phyloP scores from a whole-genome alignment of 2,113 vertebrate species.

The Clarias batrachus region DNA sequence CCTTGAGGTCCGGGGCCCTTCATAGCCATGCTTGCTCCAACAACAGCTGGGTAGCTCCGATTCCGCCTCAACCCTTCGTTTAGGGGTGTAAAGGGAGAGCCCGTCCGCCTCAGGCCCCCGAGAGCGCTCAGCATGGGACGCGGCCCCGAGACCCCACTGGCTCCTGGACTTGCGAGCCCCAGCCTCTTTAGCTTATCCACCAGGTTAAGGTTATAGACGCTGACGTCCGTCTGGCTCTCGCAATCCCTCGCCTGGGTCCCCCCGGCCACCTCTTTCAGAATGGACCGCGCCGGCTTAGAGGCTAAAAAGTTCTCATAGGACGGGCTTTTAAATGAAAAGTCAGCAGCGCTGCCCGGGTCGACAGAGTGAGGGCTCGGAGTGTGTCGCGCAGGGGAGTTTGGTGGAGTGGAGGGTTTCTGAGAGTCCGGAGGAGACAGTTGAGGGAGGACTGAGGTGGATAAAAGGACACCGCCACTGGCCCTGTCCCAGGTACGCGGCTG shows the following conservation, averaged over 20 bases:
- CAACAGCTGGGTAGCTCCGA: conserved; percentile 91
- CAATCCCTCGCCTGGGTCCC: conserved; percentile 77
- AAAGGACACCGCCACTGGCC: conserved; percentile 64
- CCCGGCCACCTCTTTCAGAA: conserved; percentile 86
- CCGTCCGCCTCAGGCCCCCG: conserved; percentile 77
- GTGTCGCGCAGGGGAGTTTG: conserved; percentile 79
- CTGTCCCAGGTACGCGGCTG: conserved; percentile 84
- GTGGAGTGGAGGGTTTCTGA: conserved; percentile 82
- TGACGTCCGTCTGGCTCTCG: conserved; percentile 94
- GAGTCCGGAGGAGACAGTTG: conserved; percentile 75
- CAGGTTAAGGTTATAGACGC: conserved; percentile 92
- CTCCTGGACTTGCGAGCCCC: conserved; percentile 78
- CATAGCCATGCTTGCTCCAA: conserved; percentile 99
- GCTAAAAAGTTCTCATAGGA: conserved; percentile 95
- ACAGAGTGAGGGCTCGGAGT: conserved; percentile 14
- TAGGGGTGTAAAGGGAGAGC: conserved; percentile 80
- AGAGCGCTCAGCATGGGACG: conserved; percentile 74
- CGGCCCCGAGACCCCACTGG: conserved; percentile 52
- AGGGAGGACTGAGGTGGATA: conserved; percentile 74
- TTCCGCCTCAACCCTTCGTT: conserved; percentile 87
- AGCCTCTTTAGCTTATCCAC: conserved; percentile 94
- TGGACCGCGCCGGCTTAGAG: conserved; percentile 91
- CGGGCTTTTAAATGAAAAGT: conserved; percentile 89
- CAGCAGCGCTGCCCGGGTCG: conserved; percentile 64
- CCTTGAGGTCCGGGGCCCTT: conserved; percentile 83